Evolutionary conservation across 2,113 vertebrate genomes (phyloP).

Genomic region (Lepus europaeus): DNA sequence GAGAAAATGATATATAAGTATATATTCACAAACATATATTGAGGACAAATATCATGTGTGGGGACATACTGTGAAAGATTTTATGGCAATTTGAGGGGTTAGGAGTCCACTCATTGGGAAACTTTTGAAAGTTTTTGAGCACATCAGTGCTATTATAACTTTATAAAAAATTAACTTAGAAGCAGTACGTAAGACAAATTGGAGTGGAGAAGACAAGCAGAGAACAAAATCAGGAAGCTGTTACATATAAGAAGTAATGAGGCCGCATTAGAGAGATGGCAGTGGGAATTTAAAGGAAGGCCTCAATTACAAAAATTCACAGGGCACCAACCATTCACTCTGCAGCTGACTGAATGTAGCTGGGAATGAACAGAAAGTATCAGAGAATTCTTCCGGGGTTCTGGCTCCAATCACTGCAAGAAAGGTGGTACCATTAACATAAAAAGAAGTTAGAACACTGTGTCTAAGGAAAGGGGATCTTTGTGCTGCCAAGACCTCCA

Average conservation of each 20-base stretch:
- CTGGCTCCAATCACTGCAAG: not conserved
- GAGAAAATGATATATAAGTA: not conserved
- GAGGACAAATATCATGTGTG: not conserved
- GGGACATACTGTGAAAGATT: not conserved
- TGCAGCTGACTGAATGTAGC: not conserved
- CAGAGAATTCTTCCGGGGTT: constrained; percentile 10
- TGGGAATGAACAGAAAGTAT: not conserved
- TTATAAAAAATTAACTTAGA: constrained; percentile 1
- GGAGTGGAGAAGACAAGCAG: not conserved
- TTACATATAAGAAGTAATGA: not conserved
- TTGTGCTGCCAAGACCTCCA: not conserved
- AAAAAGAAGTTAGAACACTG: not conserved
- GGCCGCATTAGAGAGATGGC: not conserved
- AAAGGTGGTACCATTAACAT: not conserved
- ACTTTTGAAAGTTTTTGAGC: constrained; percentile 14
- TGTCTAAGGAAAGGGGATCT: not conserved
- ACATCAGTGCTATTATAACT: not conserved
- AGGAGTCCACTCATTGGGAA: not conserved
- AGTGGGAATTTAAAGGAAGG: not conserved
- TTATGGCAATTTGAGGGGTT: not conserved
- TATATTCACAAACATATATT: not conserved
- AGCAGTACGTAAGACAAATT: not conserved
- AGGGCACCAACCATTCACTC: not conserved
- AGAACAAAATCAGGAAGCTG: constrained; percentile 11
- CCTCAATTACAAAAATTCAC: not conserved